Base-by-base conservation (phyloP, 1,140 invertebrate species). In the Drosophila parvula region DNA sequence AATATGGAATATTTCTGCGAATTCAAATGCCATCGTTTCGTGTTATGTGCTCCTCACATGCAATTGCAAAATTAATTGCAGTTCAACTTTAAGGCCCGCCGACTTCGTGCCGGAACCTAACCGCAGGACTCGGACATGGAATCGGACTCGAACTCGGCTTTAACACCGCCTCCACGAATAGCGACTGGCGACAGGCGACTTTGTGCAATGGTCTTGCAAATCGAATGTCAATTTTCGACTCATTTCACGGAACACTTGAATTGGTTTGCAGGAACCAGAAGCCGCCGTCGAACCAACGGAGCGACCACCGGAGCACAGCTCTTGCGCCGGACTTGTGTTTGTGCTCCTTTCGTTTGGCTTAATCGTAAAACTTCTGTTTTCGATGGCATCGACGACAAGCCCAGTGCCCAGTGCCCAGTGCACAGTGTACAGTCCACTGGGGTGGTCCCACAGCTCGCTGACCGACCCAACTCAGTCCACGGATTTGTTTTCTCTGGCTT, bases 181-280 rank as follows among this genome's bases (percentile, higher is more conserved):
- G 50, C 34, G 32, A 44, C 34, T 56, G 34, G 65, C 68, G 51
- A 71, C 67, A 27, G 43, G 8, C 50, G 28, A 67, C 73, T 41
- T 34, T 89, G 89, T 89, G 84, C 89, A 91, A 82, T 91, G 78
- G 89, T 89, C 89, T 84, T 68, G 81, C 82, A 91, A 91, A 91
- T 91, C 85, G 89, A 91, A 91, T 91, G 89, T 80, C 89, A 86
- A 91, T 91, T 91, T 83, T 85, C 81, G 81, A 91, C 76, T 91
- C 84, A 91, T 91, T 91, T 91, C 90, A 91, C 89, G 89, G 83
- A 90, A 90, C 89, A 91, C 83, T 91, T 90, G 81, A 86, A 90
- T 74, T 90, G 71, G 71, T 77, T 81, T 84, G 74, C 74, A 60
- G 69, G 16, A 83, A 78, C 41, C 45, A 41, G 36, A 6, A 59